Conservation (phyloP, 2,888 invertebrate species). For the Gortyna flavago region DNA sequence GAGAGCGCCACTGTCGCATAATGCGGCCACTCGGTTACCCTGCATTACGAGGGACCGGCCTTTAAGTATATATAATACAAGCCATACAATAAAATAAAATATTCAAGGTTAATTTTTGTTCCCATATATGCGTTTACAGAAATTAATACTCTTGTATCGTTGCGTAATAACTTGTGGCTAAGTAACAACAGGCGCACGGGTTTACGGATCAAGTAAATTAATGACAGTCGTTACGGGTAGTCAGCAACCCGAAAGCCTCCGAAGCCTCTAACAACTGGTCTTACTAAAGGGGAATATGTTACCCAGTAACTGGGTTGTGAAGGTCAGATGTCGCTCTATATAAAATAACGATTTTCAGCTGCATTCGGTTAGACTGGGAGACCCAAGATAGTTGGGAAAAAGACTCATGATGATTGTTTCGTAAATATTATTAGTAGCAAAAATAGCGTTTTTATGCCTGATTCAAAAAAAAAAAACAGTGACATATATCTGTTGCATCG, state of each 20-base stretch:
- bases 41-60: conserved; percentile 54
- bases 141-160: not conserved
- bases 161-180: not conserved
- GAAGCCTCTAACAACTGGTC: not conserved
- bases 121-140: not conserved
- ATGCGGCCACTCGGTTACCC: conserved; percentile 68
- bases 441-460: not conserved
- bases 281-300: not conserved
- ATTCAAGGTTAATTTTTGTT: not conserved
- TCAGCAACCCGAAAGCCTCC: not conserved
- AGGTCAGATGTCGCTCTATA: not conserved
- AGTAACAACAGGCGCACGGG: not conserved
- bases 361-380: not conserved
- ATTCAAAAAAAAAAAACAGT: not conserved
- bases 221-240: not conserved
- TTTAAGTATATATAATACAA: conserved; percentile 47
- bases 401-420: not conserved
- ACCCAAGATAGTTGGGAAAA: no score
- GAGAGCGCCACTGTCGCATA: conserved; percentile 70
- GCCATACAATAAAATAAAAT: not conserved
- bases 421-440: not conserved
- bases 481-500: not conserved
- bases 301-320: not conserved
- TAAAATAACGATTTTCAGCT: not conserved
- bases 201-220: no score